Conservation (phyloP, 2,113 vertebrate species). For the Raphicerus campestris region DNA sequence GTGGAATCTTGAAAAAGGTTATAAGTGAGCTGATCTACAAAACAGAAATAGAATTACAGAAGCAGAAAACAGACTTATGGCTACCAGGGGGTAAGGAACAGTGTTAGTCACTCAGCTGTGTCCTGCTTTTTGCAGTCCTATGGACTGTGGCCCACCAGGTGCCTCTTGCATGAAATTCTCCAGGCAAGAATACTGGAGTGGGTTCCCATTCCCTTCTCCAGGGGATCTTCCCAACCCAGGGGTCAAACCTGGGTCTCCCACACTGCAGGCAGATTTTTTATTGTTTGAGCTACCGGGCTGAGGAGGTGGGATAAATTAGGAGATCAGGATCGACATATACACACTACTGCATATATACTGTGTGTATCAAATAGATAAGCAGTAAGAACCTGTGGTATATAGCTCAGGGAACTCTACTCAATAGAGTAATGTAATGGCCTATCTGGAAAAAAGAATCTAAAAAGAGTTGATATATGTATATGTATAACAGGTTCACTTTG, state of each 20-base stretch:
- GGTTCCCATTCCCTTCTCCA: not conserved
- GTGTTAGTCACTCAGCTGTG: fast-evolving
- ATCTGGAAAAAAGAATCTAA: not conserved
- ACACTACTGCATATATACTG: not conserved
- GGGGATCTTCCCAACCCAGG: not conserved
- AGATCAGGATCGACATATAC: not conserved
- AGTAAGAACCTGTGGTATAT: not conserved
- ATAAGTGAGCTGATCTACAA: not conserved
- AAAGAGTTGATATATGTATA: not conserved
- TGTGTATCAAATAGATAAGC: not conserved
- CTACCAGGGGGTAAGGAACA: no score
- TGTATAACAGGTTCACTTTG: not conserved
- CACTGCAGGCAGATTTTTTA: not conserved
- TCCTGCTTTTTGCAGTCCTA: not conserved
- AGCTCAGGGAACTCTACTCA: not conserved
- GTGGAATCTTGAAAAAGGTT: not conserved
- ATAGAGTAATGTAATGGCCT: not conserved
- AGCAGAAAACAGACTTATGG: not conserved
- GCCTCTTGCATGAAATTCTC: not conserved
- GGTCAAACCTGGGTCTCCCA: not conserved
- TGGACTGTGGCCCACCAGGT: not conserved
- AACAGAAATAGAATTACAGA: not conserved
- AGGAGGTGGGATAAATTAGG: not conserved
- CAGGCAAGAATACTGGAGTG: not conserved
- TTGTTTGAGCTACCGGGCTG: fast-evolving